These are phyloP conservation scores for Notothenia rossii DNA, from an alignment of 2,113 vertebrate species.

Conservation along the genomic window DNA sequence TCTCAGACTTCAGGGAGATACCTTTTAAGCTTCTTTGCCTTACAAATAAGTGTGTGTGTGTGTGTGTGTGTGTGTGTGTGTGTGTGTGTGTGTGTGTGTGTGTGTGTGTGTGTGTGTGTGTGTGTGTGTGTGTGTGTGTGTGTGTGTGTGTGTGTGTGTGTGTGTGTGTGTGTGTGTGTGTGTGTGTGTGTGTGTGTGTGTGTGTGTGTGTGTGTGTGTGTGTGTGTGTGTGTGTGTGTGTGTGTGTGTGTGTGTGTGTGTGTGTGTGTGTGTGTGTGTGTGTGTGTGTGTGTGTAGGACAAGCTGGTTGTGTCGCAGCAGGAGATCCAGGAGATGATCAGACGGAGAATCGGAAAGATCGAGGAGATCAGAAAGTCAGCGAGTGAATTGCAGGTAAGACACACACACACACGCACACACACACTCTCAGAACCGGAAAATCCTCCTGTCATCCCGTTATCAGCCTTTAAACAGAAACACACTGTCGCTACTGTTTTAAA, in stretches of 20 bases:
- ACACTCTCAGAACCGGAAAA: constrained; percentile 4
- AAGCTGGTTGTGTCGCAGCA: constrained; percentile 60
- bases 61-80: constrained; percentile 21
- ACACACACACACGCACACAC: background rate
- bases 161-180: no score
- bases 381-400: constrained; percentile 52
- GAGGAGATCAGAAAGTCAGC: constrained; percentile 73
- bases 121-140: background rate
- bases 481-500: no score
- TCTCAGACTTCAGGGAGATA: background rate
- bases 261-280: constrained; percentile 29
- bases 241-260: background rate
- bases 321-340: constrained; percentile 77
- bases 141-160: no score
- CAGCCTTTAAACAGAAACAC: no score
- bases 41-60: no score
- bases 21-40: no score
- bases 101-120: background rate
- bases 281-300: constrained; percentile 52
- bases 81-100: constrained; percentile 34
- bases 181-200: no score
- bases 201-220: no score
- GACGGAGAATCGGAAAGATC: constrained; percentile 68
- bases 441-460: background rate
- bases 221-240: background rate